Percentiles rank a stretch among this genome's conserved stretches.
Conservation (phyloP, 2,888 invertebrate genomes). For the Sepioteuthis lessoniana region DNA sequence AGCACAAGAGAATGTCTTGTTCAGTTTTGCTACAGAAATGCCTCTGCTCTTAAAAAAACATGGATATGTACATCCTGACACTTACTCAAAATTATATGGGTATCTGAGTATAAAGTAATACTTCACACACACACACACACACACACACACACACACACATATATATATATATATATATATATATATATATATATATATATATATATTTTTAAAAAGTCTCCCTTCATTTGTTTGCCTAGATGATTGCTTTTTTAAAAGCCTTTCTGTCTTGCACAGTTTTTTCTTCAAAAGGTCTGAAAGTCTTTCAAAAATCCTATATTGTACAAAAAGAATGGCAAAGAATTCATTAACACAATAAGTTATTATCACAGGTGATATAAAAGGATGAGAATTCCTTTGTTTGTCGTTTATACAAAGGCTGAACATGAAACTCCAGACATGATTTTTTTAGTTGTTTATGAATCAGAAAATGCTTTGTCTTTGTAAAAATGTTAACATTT, state of each 20-base stretch:
- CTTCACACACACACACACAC: neutral
- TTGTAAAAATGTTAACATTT: neutral
- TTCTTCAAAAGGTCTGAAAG: neutral
- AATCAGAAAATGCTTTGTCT: neutral
- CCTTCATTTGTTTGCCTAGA: neutral
- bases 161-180: constrained; percentile 4
- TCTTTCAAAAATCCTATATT: neutral
- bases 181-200: constrained; percentile 38
- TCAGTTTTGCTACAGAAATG: neutral
- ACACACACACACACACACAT: neutral
- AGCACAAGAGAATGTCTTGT: neutral
- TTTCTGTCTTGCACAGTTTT: constrained; percentile 15
- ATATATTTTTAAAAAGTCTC: neutral
- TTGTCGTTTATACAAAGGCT: neutral
- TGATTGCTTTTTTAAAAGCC: neutral
- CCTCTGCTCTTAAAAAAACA: neutral
- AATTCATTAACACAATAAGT: neutral
- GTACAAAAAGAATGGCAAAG: neutral
- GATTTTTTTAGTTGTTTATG: neutral
- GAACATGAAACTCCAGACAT: neutral
- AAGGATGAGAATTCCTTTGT: neutral
- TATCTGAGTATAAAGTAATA: neutral
- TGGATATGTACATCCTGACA: neutral
- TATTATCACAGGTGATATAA: neutral
- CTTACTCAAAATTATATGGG: neutral